A percentile compares a stretch with the other conserved stretches of the same genome.
phyloP scores from a whole-genome alignment of 2,888 invertebrate species.

The Nezara viridula region DNA sequence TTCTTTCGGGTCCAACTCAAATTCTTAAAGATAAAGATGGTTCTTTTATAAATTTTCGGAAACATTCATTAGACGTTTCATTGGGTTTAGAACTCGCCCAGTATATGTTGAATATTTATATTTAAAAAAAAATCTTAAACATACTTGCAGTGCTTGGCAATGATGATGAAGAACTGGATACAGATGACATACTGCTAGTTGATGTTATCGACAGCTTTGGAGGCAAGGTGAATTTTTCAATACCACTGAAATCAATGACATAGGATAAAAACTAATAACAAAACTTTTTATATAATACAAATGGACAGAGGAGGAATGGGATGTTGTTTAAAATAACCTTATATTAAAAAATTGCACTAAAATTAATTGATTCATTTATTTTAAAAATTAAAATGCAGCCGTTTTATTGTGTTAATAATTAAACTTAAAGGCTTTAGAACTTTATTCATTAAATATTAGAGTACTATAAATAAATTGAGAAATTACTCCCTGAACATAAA shows the following conservation, averaged over 20 bases:
- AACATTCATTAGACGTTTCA: no score
- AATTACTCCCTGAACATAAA: no score
- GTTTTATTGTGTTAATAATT: background rate
- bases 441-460: background rate
- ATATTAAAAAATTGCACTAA: background rate
- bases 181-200: slow-evolving; percentile 2
- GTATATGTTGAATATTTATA: background rate
- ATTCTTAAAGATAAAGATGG: no score
- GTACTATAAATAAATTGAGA: background rate
- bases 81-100: no score
- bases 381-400: background rate
- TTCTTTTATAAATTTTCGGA: no score
- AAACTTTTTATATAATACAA: slow-evolving; percentile 6
- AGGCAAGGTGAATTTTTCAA: slow-evolving; percentile 2
- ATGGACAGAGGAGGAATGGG: no score
- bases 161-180: slow-evolving; percentile 29
- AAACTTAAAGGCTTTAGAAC: background rate
- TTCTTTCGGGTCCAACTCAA: no score
- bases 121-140: background rate
- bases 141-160: slow-evolving; percentile 9
- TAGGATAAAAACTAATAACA: background rate
- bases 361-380: background rate
- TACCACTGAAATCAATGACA: background rate
- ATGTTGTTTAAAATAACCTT: background rate
- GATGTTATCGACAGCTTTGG: background rate